A percentile compares a stretch with the other conserved stretches of the same genome.
Conservation (phyloP, 2,888 invertebrate species). For the Tupiocoris notatus region DNA sequence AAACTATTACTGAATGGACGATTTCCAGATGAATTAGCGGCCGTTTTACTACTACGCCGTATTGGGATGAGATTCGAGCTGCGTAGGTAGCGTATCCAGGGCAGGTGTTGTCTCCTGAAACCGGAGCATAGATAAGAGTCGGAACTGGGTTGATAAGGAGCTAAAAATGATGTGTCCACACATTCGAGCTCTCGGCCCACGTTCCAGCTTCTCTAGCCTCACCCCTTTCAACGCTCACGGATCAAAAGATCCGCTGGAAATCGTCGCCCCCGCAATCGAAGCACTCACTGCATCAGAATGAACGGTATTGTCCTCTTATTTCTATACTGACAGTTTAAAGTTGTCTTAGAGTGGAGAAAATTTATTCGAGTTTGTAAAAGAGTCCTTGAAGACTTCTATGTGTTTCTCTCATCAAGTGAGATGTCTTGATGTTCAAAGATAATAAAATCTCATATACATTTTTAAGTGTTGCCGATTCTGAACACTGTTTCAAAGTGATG, state of each 20-base stretch:
- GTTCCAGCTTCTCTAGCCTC: background rate
- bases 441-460: too few relatives aligned
- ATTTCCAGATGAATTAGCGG: too few relatives aligned
- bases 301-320: background rate
- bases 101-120: background rate
- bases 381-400: too few relatives aligned
- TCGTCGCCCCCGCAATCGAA: background rate
- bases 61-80: background rate
- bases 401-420: too few relatives aligned
- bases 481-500: too few relatives aligned
- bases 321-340: too few relatives aligned
- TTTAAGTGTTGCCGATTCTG: too few relatives aligned
- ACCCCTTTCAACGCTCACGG: background rate
- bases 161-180: background rate
- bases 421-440: too few relatives aligned
- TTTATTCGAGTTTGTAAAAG: too few relatives aligned
- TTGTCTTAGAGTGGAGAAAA: too few relatives aligned
- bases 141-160: background rate
- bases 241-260: background rate
- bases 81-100: background rate
- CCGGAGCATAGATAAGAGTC: background rate
- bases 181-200: background rate
- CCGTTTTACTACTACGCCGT: too few relatives aligned
- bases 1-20: too few relatives aligned
- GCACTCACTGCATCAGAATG: background rate